These are phyloP conservation scores for Lasiurus cinereus DNA, from an alignment of 2,113 vertebrate genomes.

Conservation along the genomic window DNA sequence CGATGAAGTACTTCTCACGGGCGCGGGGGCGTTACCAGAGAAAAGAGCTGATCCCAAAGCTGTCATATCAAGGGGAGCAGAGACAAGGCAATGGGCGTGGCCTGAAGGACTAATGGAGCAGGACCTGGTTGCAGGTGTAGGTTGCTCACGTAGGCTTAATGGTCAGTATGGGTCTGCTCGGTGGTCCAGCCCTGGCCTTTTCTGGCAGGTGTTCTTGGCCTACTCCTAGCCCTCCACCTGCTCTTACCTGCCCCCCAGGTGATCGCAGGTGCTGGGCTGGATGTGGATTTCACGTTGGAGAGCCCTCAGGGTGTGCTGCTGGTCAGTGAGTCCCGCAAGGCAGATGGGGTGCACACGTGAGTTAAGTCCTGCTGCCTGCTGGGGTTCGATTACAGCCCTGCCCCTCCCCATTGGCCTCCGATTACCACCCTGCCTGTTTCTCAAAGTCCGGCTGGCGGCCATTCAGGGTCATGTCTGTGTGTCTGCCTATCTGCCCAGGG, in stretches of 20 bases:
- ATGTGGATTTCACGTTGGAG: slow-evolving; percentile 92
- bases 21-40: not conserved
- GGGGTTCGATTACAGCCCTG: slow-evolving; percentile 61
- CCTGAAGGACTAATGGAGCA: not conserved
- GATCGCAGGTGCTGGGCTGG: slow-evolving; percentile 94
- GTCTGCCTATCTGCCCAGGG: slow-evolving; percentile 81
- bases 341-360: slow-evolving; percentile 94
- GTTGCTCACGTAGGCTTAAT: not conserved
- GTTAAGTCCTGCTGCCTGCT: slow-evolving; percentile 69
- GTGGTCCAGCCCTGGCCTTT: not conserved
- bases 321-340: slow-evolving; percentile 88
- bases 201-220: not conserved
- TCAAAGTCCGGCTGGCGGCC: not conserved
- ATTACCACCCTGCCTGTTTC: slow-evolving; percentile 53
- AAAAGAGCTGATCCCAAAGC: not conserved
- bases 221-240: not conserved
- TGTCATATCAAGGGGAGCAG: not conserved
- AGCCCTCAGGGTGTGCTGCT: slow-evolving; percentile 89
- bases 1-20: not conserved
- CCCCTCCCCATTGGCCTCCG: slow-evolving; percentile 42
- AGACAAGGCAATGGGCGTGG: not conserved
- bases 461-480: not conserved
- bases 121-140: not conserved
- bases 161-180: not conserved
- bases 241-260: slow-evolving; percentile 88